phyloP scores from a whole-genome alignment of 2,888 invertebrate genomes.

The Yponomeuta plumbellus region DNA sequence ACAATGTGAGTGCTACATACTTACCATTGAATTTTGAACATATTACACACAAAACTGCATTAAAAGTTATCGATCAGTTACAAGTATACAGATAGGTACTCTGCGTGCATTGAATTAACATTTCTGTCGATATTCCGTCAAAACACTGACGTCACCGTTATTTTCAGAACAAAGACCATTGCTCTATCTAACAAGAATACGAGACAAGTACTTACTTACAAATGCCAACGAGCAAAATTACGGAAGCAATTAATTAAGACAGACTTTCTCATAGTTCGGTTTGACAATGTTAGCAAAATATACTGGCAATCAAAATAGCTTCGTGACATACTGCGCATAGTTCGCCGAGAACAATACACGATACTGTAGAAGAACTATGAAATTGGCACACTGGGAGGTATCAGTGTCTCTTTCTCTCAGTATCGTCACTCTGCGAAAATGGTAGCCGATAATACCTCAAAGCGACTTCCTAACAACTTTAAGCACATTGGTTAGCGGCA shows the following conservation, averaged over 20 bases:
- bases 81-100: too few relatives aligned
- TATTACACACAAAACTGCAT: too few relatives aligned
- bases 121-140: too few relatives aligned
- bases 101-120: too few relatives aligned
- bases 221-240: background rate
- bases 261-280: constrained; percentile 10
- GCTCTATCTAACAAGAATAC: background rate
- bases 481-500: background rate
- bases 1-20: background rate
- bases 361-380: background rate
- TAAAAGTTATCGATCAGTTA: too few relatives aligned
- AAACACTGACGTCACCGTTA: background rate
- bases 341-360: background rate
- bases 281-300: constrained; percentile 9
- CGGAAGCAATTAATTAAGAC: constrained; percentile 2
- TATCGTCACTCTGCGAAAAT: background rate
- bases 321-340: background rate
- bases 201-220: background rate
- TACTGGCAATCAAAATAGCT: constrained; percentile 12
- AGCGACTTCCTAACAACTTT: background rate
- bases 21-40: too few relatives aligned
- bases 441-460: background rate
- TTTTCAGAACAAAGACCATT: background rate
- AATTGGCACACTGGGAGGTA: background rate
- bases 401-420: background rate